Percentiles rank a stretch among this genome's conserved stretches.
Conservation (phyloP, 2,113 vertebrate genomes). For the Haliaeetus leucogaster region DNA sequence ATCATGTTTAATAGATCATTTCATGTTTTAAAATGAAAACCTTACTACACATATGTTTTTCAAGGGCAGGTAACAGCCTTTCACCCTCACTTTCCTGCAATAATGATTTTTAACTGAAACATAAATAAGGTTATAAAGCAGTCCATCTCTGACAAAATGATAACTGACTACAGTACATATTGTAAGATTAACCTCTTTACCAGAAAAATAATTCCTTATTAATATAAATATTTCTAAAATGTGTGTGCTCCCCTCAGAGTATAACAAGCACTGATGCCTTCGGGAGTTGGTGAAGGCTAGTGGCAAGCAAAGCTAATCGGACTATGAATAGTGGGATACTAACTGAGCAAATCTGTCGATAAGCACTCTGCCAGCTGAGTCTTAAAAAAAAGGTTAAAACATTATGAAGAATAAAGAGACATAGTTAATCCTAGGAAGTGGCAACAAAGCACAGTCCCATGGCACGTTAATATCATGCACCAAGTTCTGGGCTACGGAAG, state of each 20-base stretch:
- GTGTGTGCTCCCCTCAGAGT: neutral
- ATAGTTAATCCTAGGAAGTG: neutral
- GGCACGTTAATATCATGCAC: fast-evolving
- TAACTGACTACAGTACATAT: neutral
- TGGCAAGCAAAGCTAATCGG: neutral
- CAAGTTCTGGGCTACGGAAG: neutral
- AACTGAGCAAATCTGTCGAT: neutral
- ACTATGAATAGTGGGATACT: neutral
- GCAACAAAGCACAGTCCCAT: neutral
- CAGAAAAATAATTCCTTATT: neutral
- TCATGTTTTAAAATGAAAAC: neutral
- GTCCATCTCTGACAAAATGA: neutral
- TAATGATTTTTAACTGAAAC: neutral
- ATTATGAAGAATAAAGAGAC: neutral
- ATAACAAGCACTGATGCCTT: neutral
- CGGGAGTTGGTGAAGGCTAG: neutral
- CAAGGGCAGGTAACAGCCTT: neutral
- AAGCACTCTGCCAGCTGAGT: neutral
- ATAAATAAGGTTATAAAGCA: neutral
- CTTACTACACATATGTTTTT: neutral
- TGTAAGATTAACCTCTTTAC: neutral
- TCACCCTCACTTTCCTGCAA: neutral
- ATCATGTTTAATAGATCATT: neutral
- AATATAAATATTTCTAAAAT: neutral
- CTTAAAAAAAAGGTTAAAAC: neutral